Base-by-base conservation (phyloP, 1,140 invertebrate genomes). In the Galendromus occidentalis region DNA sequence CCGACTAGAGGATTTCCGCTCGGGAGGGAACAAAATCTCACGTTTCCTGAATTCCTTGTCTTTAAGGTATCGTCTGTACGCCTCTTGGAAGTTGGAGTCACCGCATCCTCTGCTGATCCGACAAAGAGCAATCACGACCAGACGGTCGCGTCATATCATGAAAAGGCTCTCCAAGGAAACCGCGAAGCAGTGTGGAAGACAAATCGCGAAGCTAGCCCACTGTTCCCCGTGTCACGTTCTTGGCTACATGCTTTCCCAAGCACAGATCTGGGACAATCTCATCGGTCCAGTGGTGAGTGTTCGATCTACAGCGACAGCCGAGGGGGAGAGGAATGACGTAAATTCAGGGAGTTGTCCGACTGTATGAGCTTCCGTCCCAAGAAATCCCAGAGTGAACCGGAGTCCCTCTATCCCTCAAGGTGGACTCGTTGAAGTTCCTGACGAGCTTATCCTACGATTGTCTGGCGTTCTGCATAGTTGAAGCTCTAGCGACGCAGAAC, bases 111-210 rank as follows among this genome's bases (percentile, higher is more conserved):
- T 85, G 33, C 75, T 98, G 18, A 81, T 95, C 67, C 80, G 84
- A 42, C 85, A 86, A 42, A 82, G 85, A 64, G 91, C 87, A 0
- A 85, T 91, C 72, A 84, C 86, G 0, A 80, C 92, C 66, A 91
- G 95, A 71, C 86, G 88, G 72, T 88, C 95, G 6, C 95, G 94
- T 73, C 91, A 90, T 68, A 86, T 96, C 7, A 94, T 98, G 88
- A 97, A 97, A 69, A 81, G 94, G 59, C 86, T 99, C 1, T 93
- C 89, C 71, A 99, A 98, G 75, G 96, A 99, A 76, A 98, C 93
- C 72, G 90, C 98, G 1, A 98, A 98, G 76, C 91, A 87, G 0
- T 86, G 93, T 65, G 94, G 96, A 7, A 78, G 96, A 66, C 84
- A 89, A 41, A 86, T 99, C 66, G 95, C 93, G 17, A 99, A 99